Conservation (phyloP, 2,888 invertebrate genomes). For the Plebejus melissa region DNA sequence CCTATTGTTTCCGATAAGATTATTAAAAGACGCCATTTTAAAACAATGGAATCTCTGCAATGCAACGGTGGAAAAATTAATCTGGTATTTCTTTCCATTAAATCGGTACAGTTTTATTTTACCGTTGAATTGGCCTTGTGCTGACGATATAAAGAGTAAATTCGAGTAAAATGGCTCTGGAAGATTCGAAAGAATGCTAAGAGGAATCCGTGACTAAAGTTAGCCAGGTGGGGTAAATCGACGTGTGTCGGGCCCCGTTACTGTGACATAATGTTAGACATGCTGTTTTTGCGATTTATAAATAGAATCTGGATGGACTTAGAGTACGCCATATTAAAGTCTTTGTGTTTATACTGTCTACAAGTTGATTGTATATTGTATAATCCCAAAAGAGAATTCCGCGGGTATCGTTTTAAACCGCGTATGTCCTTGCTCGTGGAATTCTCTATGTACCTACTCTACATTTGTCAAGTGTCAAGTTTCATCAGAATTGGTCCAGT, state of each 20-base stretch:
- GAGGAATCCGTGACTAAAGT: conserved; percentile 10
- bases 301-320: background rate
- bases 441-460: background rate
- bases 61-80: background rate
- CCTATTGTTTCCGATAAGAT: background rate
- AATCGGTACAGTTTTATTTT: background rate
- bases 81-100: background rate
- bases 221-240: background rate
- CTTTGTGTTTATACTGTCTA: background rate
- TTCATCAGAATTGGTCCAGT: background rate
- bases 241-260: conserved; percentile 12
- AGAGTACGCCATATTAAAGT: too few species aligned
- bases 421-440: background rate
- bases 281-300: background rate
- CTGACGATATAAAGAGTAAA: background rate
- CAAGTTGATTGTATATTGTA: too few species aligned
- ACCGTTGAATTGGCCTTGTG: background rate
- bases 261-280: conserved; percentile 7
- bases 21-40: background rate
- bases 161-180: background rate
- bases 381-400: too few species aligned
- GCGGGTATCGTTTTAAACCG: too few species aligned
- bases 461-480: background rate
- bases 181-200: background rate
- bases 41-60: background rate